phyloP scores from a whole-genome alignment of 2,888 invertebrate genomes.

The Anagyrus pseudococci region DNA sequence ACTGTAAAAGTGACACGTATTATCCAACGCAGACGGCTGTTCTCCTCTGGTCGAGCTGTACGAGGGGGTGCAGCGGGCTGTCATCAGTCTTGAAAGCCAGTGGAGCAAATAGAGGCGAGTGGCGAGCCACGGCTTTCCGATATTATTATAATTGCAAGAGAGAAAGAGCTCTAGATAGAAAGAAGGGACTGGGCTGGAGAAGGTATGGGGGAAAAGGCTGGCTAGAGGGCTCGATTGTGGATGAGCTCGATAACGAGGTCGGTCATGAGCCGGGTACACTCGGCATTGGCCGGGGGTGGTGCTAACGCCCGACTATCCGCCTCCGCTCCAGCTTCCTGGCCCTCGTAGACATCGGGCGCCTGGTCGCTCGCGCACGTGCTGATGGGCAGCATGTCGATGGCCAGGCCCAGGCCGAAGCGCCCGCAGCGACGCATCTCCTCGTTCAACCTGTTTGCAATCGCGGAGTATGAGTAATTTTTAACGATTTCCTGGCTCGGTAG shows the following conservation, averaged over 20 bases:
- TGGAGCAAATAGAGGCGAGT: too few relatives aligned
- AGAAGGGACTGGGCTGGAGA: too few relatives aligned
- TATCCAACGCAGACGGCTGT: too few relatives aligned
- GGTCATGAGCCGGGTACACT: constrained; percentile 73
- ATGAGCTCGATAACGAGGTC: constrained; percentile 74
- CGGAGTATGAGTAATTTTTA: constrained; percentile 16
- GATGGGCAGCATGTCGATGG: constrained; percentile 76
- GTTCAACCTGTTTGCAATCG: constrained; percentile 63
- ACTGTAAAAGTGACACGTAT: too few relatives aligned
- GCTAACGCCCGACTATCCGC: constrained; percentile 59
- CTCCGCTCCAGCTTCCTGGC: constrained; percentile 51
- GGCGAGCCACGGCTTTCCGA: too few relatives aligned
- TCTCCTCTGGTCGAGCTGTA: too few relatives aligned
- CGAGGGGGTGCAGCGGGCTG: too few relatives aligned
- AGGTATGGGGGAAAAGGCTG: too few relatives aligned
- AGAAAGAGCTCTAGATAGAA: too few relatives aligned
- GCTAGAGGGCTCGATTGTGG: constrained; percentile 68
- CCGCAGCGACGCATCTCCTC: constrained; percentile 71
- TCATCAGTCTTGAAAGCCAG: too few relatives aligned
- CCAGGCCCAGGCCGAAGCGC: constrained; percentile 72
- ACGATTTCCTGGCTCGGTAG: not conserved
- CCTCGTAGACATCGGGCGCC: constrained; percentile 73
- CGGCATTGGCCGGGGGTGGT: constrained; percentile 65
- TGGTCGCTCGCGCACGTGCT: constrained; percentile 75
- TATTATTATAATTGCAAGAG: too few relatives aligned